Evolutionary conservation across 2,797 vertebrate species (phyloP), one percentile per base, ranked within the genome.

Genomic region (Helostoma temminkii): DNA sequence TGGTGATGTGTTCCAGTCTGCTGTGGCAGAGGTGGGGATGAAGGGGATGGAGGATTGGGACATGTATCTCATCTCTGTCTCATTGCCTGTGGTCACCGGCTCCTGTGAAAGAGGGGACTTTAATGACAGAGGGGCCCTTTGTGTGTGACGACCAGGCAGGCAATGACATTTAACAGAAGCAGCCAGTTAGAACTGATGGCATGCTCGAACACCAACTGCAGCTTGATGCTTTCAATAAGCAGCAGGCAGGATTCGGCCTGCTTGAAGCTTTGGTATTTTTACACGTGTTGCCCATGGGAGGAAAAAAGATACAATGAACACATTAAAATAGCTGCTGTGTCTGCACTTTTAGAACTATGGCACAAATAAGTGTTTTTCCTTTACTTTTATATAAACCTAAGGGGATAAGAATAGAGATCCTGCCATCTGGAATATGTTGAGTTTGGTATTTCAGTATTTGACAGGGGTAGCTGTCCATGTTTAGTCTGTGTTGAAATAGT

Each of bases 131-230:
- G 64, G 71, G 74, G 50, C 71, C 66, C 74, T 86, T 88, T 88
- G 74, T 89, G 73, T 76, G 81, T 21, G 57, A 71, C 36, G 46
- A 39, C 45, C 41, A 85, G 78, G 74, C 74, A 75, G 84, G 71
- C 82, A 82, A 54, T 91, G 91, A 91, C 86, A 91, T 92, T 91
- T 90, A 89, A 69, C 71, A 82, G 87, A 88, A 65, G 88, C 88
- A 88, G 83, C 72, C 81, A 76, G 81, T 83, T 61, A 83, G 83
- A 90, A 84, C 76, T 82, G 88, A 90, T 88, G 81, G 78, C 66
- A 41, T 66, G 63, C 60, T 81, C 69, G 30, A 52, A 57, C 49
- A 77, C 59, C 18, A 19, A 57, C 52, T 21, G 37, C 56, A 57
- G 73, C 71, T 47, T 63, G 54, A 71, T 74, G 81, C 50, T 56